Conservation (phyloP, 1,140 invertebrate genomes). For the Drosophila saltans region DNA sequence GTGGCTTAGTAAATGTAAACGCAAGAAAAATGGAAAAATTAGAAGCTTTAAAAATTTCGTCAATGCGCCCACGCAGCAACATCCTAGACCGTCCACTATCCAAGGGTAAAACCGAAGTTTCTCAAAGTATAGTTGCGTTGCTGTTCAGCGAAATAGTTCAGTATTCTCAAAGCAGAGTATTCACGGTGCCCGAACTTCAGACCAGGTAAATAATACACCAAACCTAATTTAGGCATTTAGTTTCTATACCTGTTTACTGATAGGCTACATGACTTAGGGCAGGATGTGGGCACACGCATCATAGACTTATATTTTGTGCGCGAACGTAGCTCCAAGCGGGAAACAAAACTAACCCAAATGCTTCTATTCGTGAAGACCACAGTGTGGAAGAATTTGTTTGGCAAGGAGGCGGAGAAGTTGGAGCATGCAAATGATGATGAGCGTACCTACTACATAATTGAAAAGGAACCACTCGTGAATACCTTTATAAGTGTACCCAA, state of each 20-base stretch:
- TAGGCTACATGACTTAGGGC: conserved; percentile 96
- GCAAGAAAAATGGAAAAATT: conserved; percentile 71
- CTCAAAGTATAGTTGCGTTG: conserved; percentile 96
- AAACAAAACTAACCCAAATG: conserved; percentile 97
- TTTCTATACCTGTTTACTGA: conserved; percentile 46
- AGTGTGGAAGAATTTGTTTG: conserved; percentile 98
- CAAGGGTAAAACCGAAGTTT: conserved; percentile 95
- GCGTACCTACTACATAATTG: conserved; percentile 98
- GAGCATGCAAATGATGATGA: conserved; percentile 99
- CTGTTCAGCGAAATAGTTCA: conserved; percentile 99
- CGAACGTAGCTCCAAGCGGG: conserved; percentile 96
- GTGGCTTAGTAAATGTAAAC: conserved; percentile 29
- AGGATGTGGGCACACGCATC: conserved; percentile 96
- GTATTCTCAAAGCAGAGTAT: conserved; percentile 98
- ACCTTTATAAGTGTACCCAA: conserved; percentile 99
- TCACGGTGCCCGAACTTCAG: conserved; percentile 97
- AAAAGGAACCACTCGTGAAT: conserved; percentile 98
- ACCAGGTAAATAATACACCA: conserved; percentile 54
- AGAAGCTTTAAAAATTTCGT: conserved; percentile 80
- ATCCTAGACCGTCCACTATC: conserved; percentile 96
- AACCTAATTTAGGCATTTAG: not conserved
- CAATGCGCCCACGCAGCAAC: conserved; percentile 87
- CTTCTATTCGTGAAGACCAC: conserved; percentile 97
- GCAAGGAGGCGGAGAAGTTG: conserved; percentile 98
- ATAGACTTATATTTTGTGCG: conserved; percentile 97